Evolutionary conservation across 2,888 invertebrate genomes (phyloP), one percentile per base, ranked within the genome.

Genomic region (Siphlonurus alternatus): DNA sequence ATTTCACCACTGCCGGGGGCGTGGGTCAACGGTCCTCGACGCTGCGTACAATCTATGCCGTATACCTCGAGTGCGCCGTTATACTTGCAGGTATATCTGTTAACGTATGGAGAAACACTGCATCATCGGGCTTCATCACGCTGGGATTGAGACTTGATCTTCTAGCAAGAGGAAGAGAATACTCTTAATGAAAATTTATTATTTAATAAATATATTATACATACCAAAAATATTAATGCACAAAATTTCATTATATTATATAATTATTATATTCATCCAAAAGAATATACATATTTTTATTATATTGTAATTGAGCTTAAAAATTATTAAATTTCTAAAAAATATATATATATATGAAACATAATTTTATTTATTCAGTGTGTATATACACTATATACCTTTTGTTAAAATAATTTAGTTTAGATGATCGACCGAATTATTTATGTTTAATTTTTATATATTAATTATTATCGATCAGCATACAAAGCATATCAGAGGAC

Each of bases 1-100:
- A 86, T 71, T 87, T 87, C 69, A 86, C 86, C 3, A 84, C 84
- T 0, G 83, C 81, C 1, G 86, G 86, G 1, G 85, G 85, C 1
- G 80, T 86, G 25, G 84, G 83, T 5, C 78, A 76, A 23, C 82
- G 84, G 24, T 74, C 77, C 61, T 80, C 81, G 2, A 75, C 80
- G 69, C 77, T 84, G 18, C 77, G 86, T 18, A 76, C 86, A 23
- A 71, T 83, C 1, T 87, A 87, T 72, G 86, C 81, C 0, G 71
- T 85, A 23, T 87, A 86, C 74, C 77, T 87, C 65, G 86, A 86
- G 70, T 80, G 84, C 59, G 86, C 84, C 1, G 83, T 86, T 70
- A 77, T 80, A 7, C 74, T 87, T 56, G 78, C 85, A 0, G 81
- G 84, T 0, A 78, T 82, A 38, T 78, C 81, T 0, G 76, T 86